Percentiles rank a stretch among this genome's conserved stretches.
Evolutionary conservation across 2,888 invertebrate genomes (phyloP).

Genomic region (Hypsopygia costalis): DNA sequence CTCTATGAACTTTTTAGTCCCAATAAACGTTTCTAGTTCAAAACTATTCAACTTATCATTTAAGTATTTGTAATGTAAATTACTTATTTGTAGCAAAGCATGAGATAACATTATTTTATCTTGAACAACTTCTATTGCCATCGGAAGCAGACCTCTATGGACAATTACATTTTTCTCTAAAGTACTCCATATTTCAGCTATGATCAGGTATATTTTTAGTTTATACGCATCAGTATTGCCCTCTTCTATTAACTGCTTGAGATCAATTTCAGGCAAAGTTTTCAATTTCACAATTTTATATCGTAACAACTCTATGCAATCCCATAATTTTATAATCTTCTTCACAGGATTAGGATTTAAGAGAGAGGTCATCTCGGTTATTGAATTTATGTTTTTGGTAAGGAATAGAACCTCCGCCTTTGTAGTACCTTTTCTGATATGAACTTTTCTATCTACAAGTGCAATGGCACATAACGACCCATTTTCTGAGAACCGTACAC

Average conservation of each 20-base stretch:
- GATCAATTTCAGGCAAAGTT: slow-evolving; percentile 41
- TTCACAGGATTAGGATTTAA: slow-evolving; percentile 45
- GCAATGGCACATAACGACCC: slow-evolving; percentile 37
- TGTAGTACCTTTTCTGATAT: slow-evolving; percentile 40
- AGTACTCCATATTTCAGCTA: slow-evolving; percentile 36
- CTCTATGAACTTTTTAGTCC: slow-evolving; percentile 44
- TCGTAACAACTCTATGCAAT: slow-evolving; percentile 52
- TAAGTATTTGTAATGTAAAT: slow-evolving; percentile 26
- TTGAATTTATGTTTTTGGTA: slow-evolving; percentile 25
- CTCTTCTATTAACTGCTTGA: slow-evolving; percentile 32
- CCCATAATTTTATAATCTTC: slow-evolving; percentile 48
- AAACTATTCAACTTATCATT: slow-evolving; percentile 21
- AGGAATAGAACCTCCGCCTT: slow-evolving; percentile 46
- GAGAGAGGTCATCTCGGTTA: slow-evolving; percentile 32
- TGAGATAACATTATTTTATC: slow-evolving; percentile 48
- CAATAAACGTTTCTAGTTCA: slow-evolving; percentile 38
- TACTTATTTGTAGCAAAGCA: slow-evolving; percentile 35
- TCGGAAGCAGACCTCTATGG: slow-evolving; percentile 32
- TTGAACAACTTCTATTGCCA: slow-evolving; percentile 43
- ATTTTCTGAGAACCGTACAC: slow-evolving; percentile 43
- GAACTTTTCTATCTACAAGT: slow-evolving; percentile 41
- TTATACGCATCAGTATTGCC: slow-evolving; percentile 42
- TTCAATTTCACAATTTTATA: slow-evolving; percentile 50
- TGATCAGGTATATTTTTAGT: slow-evolving; percentile 50
- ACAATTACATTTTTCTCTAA: slow-evolving; percentile 36